Conservation (phyloP, 2,113 vertebrate genomes). For the Cathartes aura region DNA sequence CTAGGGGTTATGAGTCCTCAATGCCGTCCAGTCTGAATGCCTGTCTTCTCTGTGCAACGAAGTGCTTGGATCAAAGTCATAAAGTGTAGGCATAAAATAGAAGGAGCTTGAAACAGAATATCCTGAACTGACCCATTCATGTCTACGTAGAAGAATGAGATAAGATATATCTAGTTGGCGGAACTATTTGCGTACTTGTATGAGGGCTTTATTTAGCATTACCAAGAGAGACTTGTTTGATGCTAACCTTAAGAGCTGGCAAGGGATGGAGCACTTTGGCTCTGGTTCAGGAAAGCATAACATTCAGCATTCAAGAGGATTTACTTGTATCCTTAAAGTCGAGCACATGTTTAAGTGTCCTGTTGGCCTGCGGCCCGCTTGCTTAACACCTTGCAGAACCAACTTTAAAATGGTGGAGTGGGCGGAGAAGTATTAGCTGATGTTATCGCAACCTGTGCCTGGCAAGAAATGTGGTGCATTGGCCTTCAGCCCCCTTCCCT, state of each 20-base stretch:
- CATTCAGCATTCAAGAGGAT: neutral
- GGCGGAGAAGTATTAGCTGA: neutral
- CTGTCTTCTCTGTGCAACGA: neutral
- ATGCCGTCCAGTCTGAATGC: neutral
- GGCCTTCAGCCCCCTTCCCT: neutral
- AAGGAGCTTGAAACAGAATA: neutral
- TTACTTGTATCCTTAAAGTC: neutral
- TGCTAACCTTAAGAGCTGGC: neutral
- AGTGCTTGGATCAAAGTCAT: neutral
- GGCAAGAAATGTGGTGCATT: neutral
- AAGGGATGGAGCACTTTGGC: neutral
- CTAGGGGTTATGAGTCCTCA: neutral
- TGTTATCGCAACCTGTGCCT: neutral
- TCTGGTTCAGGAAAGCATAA: neutral
- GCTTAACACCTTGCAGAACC: neutral
- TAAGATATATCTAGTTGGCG: neutral
- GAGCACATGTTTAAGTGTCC: neutral
- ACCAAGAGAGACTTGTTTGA: neutral
- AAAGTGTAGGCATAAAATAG: neutral
- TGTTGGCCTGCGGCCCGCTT: neutral
- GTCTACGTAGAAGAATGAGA: neutral
- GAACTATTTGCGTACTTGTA: neutral
- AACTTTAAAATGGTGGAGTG: neutral
- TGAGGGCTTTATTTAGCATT: neutral
- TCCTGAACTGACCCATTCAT: neutral